phyloP scores from a whole-genome alignment of 2,113 vertebrate species.

The Melospiza melodia region DNA sequence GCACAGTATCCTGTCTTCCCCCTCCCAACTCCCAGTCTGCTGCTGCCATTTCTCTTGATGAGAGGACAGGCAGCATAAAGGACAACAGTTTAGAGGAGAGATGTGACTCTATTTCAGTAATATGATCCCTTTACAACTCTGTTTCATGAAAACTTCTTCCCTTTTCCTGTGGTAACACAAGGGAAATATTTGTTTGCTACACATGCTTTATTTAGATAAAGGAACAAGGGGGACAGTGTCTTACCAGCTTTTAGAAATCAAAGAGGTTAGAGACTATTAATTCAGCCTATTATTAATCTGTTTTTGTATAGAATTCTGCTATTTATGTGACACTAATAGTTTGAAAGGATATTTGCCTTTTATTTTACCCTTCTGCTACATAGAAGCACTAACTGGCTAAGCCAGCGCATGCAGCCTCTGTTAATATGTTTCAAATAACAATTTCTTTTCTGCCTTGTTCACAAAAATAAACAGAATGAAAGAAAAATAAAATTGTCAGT shows the following conservation, averaged over 20 bases:
- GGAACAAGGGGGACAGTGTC: not conserved
- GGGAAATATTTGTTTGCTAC: conserved; percentile 41
- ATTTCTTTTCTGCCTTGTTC: conserved; percentile 62
- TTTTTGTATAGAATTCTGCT: conserved; percentile 4
- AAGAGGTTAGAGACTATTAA: not conserved
- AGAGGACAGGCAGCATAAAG: not conserved
- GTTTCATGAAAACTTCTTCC: conserved; percentile 56
- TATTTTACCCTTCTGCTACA: not conserved
- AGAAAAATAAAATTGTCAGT: conserved; percentile 35
- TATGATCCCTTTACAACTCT: not conserved
- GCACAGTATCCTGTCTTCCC: not conserved
- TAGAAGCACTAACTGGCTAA: conserved; percentile 23
- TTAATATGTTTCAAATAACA: conserved; percentile 61
- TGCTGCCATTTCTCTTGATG: not conserved
- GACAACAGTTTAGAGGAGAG: conserved; percentile 2
- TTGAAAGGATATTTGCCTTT: not conserved
- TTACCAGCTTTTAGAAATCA: not conserved
- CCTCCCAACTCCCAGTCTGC: not conserved
- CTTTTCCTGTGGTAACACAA: conserved; percentile 11
- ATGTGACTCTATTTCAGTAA: not conserved
- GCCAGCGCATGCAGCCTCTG: conserved; percentile 21
- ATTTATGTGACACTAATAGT: conserved; percentile 8
- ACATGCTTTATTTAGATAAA: not conserved
- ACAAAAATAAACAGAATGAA: conserved; percentile 71
- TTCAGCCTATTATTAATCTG: conserved; percentile 22